phyloP scores from a whole-genome alignment of 1,140 invertebrate genomes.

The Eciton burchellii region DNA sequence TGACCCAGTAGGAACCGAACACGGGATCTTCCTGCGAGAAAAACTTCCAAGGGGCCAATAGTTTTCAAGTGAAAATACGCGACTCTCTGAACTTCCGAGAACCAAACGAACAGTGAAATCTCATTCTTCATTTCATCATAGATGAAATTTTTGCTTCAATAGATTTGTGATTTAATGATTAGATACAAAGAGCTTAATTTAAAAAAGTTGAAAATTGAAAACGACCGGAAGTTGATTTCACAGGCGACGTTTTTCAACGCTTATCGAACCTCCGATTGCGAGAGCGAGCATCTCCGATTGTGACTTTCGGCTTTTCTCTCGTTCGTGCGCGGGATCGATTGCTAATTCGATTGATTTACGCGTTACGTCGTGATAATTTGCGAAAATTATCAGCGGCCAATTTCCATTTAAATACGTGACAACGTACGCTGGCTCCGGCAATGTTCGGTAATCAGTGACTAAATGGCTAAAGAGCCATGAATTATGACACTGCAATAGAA shows the following conservation, averaged over 20 bases:
- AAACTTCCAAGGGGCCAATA: neutral
- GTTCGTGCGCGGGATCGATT: slow-evolving; percentile 25
- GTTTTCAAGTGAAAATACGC: neutral
- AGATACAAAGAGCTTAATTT: neutral
- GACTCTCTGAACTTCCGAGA: neutral
- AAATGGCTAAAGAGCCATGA: slow-evolving; percentile 56
- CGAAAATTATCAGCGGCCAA: slow-evolving; percentile 58
- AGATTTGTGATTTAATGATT: neutral
- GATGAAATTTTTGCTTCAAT: neutral
- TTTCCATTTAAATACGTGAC: slow-evolving; percentile 52
- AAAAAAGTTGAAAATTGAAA: neutral
- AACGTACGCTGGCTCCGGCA: slow-evolving; percentile 16
- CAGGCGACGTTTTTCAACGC: neutral
- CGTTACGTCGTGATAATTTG: neutral
- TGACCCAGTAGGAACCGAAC: neutral
- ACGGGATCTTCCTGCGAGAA: neutral
- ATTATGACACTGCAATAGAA: slow-evolving; percentile 49
- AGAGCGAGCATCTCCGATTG: neutral
- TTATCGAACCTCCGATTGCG: neutral
- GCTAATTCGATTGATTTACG: slow-evolving; percentile 29
- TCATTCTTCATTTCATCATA: slow-evolving; percentile 2
- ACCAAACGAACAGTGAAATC: neutral
- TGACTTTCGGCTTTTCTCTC: neutral
- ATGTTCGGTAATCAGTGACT: slow-evolving; percentile 44
- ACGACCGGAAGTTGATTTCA: neutral